Conservation (phyloP, 2,888 invertebrate species). For the Helleia helle region DNA sequence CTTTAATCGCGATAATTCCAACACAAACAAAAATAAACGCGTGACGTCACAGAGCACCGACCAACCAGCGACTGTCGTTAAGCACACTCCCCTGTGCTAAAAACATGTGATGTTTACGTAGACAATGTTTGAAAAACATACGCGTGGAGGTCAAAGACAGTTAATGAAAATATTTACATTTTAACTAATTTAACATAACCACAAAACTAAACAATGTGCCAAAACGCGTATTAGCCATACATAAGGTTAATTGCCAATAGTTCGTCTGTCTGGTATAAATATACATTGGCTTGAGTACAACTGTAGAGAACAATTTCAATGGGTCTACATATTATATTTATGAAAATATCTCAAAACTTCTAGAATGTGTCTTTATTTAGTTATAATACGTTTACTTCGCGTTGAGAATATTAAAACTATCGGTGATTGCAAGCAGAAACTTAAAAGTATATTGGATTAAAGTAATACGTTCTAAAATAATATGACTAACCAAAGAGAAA, state of each 20-base stretch:
- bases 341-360: too few relatives aligned
- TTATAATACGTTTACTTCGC: too few relatives aligned
- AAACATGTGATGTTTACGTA: conserved; percentile 21
- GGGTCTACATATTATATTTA: neutral
- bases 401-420: too few relatives aligned
- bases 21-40: conserved; percentile 48
- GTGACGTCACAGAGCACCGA: conserved; percentile 42
- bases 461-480: too few relatives aligned
- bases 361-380: too few relatives aligned
- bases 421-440: too few relatives aligned
- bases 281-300: conserved; percentile 4
- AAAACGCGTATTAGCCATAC: conserved; percentile 2
- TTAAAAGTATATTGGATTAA: too few relatives aligned
- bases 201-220: neutral
- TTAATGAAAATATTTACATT: neutral
- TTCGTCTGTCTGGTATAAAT: neutral
- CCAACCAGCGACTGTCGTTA: conserved; percentile 40
- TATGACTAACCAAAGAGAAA: too few relatives aligned
- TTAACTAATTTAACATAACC: neutral
- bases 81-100: conserved; percentile 49
- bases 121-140: neutral
- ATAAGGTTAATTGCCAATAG: conserved; percentile 7
- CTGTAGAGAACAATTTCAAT: neutral
- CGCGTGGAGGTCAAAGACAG: conserved; percentile 44
- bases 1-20: conserved; percentile 48